Conservation (phyloP, 2,113 vertebrate species). For the Zapornia atra region DNA sequence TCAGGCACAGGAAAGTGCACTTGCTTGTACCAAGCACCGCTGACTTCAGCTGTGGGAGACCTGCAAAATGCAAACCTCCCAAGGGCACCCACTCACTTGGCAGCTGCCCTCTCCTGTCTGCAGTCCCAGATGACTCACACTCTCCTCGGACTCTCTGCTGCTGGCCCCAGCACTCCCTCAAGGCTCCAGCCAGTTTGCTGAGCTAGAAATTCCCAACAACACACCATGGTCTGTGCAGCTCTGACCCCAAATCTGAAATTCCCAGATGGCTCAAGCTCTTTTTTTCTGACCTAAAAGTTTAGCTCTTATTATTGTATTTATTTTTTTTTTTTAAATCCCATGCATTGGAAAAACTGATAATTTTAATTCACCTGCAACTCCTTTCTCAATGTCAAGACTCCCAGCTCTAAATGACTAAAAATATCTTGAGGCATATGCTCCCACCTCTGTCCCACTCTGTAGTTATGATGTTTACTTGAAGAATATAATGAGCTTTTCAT, state of each 20-base stretch:
- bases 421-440: rapidly evolving
- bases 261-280: background rate
- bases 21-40: constrained; percentile 39
- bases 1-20: background rate
- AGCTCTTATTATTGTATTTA: background rate
- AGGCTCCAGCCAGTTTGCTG: constrained; percentile 32
- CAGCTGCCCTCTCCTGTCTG: constrained; percentile 31
- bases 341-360: background rate
- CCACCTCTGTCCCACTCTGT: background rate
- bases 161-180: background rate
- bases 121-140: constrained; percentile 48
- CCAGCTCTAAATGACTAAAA: background rate
- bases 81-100: constrained; percentile 57
- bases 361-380: constrained; percentile 8
- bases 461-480: background rate
- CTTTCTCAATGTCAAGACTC: background rate
- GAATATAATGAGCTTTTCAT: background rate
- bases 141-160: background rate
- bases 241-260: constrained; percentile 22
- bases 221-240: background rate
- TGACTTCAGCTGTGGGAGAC: constrained; percentile 43
- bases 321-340: no score
- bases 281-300: background rate
- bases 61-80: constrained; percentile 32
- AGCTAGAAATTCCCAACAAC: constrained; percentile 53